Evolutionary conservation across 2,797 vertebrate species (phyloP).

Genomic region (Sebastes steindachneri): DNA sequence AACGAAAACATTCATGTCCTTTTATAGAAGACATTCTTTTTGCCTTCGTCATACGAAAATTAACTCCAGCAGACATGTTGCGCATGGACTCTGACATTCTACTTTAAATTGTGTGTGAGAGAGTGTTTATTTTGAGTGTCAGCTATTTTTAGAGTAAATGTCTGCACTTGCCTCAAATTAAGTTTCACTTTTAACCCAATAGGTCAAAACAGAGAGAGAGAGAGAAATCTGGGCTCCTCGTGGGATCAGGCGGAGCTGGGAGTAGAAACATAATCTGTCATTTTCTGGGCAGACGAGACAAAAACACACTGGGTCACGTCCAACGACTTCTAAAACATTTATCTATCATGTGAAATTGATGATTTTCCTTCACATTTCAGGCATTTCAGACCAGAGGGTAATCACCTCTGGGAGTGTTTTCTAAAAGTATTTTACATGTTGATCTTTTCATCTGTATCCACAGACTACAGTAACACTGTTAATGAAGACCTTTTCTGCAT

Average conservation of each 20-base stretch:
- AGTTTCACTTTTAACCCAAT: slow-evolving; percentile 33
- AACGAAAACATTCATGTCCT: slow-evolving; percentile 34
- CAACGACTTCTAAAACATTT: background rate
- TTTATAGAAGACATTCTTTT: slow-evolving; percentile 64
- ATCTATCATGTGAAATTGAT: background rate
- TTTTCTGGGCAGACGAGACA: slow-evolving; percentile 22
- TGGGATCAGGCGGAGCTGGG: slow-evolving; percentile 28
- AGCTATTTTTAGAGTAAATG: slow-evolving; percentile 61
- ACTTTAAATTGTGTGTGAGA: slow-evolving; percentile 20
- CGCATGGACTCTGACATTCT: slow-evolving; percentile 21
- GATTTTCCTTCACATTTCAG: no score
- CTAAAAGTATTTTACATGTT: background rate
- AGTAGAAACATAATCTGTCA: slow-evolving; percentile 44
- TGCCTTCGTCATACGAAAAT: slow-evolving; percentile 45
- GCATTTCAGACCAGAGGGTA: background rate
- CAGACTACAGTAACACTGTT: background rate
- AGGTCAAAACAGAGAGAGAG: slow-evolving; percentile 20
- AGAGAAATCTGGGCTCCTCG: background rate
- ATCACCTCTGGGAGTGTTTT: background rate
- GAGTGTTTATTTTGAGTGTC: slow-evolving; percentile 38
- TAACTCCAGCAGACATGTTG: slow-evolving; percentile 10
- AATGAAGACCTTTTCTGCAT: no score
- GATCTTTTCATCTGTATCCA: background rate
- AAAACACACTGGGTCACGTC: slow-evolving; percentile 30
- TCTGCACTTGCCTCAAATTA: slow-evolving; percentile 38